Evolutionary conservation across 2,888 invertebrate species (phyloP).

Genomic region (Orthonychiurus folsomi): DNA sequence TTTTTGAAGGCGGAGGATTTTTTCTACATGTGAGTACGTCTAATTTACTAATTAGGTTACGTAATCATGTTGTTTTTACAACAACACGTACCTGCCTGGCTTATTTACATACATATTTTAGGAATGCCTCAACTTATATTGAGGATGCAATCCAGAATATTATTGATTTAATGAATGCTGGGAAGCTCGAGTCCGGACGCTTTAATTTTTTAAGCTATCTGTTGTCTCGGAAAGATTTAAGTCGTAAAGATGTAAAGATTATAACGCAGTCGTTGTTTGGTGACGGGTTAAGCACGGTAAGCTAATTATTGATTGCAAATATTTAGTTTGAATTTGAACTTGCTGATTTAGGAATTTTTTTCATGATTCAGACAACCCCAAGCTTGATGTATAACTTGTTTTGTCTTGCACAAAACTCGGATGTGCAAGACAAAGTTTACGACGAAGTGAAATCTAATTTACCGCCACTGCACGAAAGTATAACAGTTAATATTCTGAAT

Average conservation of each 20-base stretch:
- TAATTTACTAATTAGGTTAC: not conserved
- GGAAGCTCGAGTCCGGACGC: conserved; percentile 42
- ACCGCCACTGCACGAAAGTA: conserved; percentile 39
- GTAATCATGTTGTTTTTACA: conserved; percentile 23
- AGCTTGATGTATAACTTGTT: conserved; percentile 40
- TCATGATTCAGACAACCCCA: conserved; percentile 46
- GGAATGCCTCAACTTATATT: conserved; percentile 40
- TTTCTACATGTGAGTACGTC: conserved; percentile 45
- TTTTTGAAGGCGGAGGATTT: conserved; percentile 47
- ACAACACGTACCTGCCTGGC: too few relatives aligned
- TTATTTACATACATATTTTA: conserved; percentile 15
- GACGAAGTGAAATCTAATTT: conserved; percentile 43
- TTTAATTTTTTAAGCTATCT: conserved; percentile 48
- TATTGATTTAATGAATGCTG: conserved; percentile 40
- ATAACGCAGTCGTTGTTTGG: conserved; percentile 49
- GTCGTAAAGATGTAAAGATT: conserved; percentile 46
- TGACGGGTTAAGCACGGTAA: conserved; percentile 50
- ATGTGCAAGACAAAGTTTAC: conserved; percentile 37
- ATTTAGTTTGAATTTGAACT: not conserved
- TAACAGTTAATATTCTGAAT: conserved; percentile 44
- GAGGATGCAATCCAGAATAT: conserved; percentile 43
- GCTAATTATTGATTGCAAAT: too few relatives aligned
- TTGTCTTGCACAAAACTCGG: conserved; percentile 41
- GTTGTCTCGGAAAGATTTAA: conserved; percentile 45
- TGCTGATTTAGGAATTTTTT: conserved; percentile 16